These are phyloP conservation scores for Lobophora halterata DNA, from an alignment of 2,888 invertebrate genomes.

Conservation along the genomic window DNA sequence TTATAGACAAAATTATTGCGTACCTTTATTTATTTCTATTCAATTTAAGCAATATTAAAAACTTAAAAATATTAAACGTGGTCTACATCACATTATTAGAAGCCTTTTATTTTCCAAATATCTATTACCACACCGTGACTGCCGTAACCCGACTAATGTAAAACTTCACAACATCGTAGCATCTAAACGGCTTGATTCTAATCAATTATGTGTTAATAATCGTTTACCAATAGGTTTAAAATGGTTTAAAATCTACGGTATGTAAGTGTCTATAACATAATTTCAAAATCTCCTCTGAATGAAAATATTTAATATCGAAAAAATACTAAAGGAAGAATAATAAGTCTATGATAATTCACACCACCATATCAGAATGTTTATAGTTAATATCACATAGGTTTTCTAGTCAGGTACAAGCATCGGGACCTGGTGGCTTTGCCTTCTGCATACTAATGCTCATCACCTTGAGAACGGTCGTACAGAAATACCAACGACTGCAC, in stretches of 20 bases:
- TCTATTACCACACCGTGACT: no score
- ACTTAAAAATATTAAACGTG: constrained; percentile 67
- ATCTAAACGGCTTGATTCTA: no score
- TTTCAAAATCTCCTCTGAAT: no score
- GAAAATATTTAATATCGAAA: no score
- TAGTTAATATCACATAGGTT: constrained; percentile 42
- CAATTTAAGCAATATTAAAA: constrained; percentile 76
- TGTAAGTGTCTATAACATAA: no score
- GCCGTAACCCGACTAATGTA: no score
- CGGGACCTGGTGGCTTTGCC: constrained; percentile 43
- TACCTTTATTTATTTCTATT: constrained; percentile 73
- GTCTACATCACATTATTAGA: constrained; percentile 67
- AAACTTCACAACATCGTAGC: no score
- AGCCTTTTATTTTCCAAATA: no score
- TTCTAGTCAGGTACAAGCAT: constrained; percentile 54
- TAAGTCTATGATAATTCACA: not conserved
- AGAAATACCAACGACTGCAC: constrained; percentile 7
- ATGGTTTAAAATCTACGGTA: no score
- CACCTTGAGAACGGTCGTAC: constrained; percentile 46
- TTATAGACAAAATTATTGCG: constrained; percentile 61
- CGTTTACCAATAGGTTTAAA: no score
- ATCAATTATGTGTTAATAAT: no score
- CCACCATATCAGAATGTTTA: not conserved
- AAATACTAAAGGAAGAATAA: no score
- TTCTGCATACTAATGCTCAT: constrained; percentile 68